phyloP scores from a whole-genome alignment of 2,113 vertebrate species.

The Pampusana beccarii region DNA sequence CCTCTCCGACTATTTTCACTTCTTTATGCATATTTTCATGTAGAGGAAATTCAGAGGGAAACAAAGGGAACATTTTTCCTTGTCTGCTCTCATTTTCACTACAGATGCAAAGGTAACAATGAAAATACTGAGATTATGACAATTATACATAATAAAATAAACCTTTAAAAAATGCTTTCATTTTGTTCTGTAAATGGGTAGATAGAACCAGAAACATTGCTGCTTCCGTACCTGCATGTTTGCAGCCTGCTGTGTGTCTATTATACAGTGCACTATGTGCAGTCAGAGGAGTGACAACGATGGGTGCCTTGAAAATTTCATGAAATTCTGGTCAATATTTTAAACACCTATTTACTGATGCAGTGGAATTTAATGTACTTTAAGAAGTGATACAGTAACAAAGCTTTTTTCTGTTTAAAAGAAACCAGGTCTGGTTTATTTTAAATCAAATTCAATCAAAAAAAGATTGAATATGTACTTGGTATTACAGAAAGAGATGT shows the following conservation, averaged over 20 bases:
- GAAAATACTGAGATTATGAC: not conserved
- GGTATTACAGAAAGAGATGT: not conserved
- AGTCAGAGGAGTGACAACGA: not conserved
- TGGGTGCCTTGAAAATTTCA: not conserved
- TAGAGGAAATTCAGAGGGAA: not conserved
- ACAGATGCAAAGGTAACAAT: rapidly evolving
- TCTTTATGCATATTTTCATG: not conserved
- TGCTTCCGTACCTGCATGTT: not conserved
- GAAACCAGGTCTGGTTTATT: not conserved
- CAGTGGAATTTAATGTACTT: not conserved
- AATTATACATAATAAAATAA: not conserved
- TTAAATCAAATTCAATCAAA: not conserved
- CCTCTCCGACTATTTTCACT: not conserved
- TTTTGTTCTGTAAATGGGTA: not conserved
- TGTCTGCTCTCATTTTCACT: not conserved
- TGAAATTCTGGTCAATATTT: not conserved
- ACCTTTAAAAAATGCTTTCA: not conserved
- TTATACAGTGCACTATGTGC: not conserved
- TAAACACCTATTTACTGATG: not conserved
- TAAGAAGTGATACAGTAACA: not conserved
- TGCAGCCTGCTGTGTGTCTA: not conserved
- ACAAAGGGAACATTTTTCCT: not conserved
- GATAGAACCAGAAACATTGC: not conserved
- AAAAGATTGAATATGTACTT: not conserved
- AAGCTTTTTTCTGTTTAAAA: not conserved